phyloP scores from a whole-genome alignment of 2,113 vertebrate genomes.

The Catharus bicknelli region DNA sequence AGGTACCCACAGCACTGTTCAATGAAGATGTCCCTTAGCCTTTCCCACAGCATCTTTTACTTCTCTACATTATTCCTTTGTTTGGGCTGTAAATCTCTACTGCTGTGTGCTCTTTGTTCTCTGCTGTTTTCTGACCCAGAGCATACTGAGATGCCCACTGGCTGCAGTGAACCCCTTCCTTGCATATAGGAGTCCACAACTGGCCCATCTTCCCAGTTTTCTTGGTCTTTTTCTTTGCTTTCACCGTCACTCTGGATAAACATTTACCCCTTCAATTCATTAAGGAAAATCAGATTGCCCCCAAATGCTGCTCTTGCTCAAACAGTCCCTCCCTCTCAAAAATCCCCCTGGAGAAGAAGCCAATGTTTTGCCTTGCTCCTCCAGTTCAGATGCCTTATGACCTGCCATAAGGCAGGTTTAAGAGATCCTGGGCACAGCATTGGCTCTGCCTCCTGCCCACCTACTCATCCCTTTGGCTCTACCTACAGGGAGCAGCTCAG shows the following conservation, averaged over 20 bases:
- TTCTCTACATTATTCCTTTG: background rate
- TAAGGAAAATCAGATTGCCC: background rate
- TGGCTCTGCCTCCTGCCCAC: background rate
- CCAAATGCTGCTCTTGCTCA: background rate
- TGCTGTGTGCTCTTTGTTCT: background rate
- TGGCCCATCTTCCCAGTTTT: background rate
- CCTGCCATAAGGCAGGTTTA: background rate
- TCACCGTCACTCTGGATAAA: background rate
- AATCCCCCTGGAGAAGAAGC: background rate
- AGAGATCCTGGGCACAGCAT: accelerated
- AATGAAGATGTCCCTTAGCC: background rate
- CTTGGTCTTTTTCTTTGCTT: background rate
- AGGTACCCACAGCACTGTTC: accelerated
- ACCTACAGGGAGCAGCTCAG: background rate
- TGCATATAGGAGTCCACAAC: accelerated
- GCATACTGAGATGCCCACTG: background rate
- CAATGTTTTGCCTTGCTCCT: background rate
- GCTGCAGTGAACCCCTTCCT: background rate
- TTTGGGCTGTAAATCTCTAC: background rate
- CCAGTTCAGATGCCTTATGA: background rate
- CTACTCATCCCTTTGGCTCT: background rate
- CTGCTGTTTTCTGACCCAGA: background rate
- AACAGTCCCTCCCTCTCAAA: background rate
- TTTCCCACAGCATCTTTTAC: background rate
- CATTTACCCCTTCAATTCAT: background rate